These are phyloP conservation scores for Symphodus melops DNA, from an alignment of 2,113 vertebrate species.

Conservation along the genomic window DNA sequence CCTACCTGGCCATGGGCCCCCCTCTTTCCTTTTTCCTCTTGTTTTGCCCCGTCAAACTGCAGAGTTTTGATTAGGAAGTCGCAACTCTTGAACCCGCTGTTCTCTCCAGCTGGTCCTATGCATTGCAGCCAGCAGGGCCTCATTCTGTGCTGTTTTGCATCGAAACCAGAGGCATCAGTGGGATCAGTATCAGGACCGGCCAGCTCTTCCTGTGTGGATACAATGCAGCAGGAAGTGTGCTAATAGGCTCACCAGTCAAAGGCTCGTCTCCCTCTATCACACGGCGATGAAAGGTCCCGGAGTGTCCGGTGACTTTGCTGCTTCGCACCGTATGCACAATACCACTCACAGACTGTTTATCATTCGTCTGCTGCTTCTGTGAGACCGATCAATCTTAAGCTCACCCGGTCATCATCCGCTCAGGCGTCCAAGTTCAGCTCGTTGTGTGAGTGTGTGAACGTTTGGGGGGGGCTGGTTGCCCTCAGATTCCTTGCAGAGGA, in stretches of 20 bases:
- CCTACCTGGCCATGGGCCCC: conserved; percentile 61
- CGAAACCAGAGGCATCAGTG: conserved; percentile 62
- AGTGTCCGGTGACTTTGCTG: conserved; percentile 40
- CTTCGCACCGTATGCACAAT: conserved; percentile 18
- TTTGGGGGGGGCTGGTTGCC: conserved; percentile 1
- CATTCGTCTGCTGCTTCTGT: conserved; percentile 31
- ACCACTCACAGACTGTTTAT: conserved; percentile 42
- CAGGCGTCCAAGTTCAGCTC: conserved; percentile 36
- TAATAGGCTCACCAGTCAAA: conserved; percentile 71
- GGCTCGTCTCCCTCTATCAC: conserved; percentile 54
- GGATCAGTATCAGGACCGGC: conserved; percentile 81
- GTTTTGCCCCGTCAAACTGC: conserved; percentile 64
- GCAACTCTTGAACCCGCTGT: conserved; percentile 69
- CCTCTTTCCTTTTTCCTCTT: conserved; percentile 72
- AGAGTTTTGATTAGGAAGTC: conserved; percentile 79
- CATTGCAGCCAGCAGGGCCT: conserved; percentile 49
- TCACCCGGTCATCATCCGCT: conserved; percentile 34
- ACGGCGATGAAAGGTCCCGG: conserved; percentile 39
- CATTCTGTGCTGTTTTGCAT: conserved; percentile 57
- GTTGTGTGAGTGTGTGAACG: conserved; percentile 9
- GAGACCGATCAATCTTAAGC: conserved; percentile 45
- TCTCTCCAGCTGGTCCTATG: conserved; percentile 48
- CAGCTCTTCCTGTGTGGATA: conserved; percentile 84
- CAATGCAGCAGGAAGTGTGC: conserved; percentile 81
- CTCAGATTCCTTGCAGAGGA: conserved; percentile 61